Conservation (phyloP, 2,113 vertebrate genomes). For the Perognathus longimembris region DNA sequence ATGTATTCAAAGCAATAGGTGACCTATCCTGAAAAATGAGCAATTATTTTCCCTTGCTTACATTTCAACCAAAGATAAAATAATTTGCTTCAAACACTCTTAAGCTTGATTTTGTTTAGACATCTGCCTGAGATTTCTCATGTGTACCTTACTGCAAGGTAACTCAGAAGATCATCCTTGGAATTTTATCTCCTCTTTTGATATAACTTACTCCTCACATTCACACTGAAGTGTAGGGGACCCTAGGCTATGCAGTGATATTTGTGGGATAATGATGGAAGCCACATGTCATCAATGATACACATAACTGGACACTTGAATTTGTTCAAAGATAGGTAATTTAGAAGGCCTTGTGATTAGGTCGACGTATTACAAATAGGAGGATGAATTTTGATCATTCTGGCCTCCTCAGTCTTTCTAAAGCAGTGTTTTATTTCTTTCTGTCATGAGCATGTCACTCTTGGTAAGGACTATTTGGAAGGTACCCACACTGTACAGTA, state of each 20-base stretch:
- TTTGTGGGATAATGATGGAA: background rate
- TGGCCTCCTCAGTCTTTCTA: background rate
- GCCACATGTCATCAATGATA: background rate
- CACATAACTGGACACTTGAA: background rate
- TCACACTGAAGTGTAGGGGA: background rate
- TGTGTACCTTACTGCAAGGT: background rate
- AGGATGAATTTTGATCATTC: background rate
- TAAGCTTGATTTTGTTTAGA: slow-evolving; percentile 43
- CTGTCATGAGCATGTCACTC: background rate
- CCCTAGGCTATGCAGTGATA: no score
- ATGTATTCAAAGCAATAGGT: background rate
- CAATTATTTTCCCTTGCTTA: background rate
- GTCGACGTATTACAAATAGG: background rate
- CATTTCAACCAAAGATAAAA: slow-evolving; percentile 40
- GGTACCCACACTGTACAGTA: background rate
- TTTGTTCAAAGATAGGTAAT: background rate
- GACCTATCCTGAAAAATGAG: no score
- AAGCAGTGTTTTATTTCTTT: background rate
- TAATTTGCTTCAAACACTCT: background rate
- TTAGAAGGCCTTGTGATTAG: background rate
- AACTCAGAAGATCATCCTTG: slow-evolving; percentile 5
- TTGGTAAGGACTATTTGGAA: background rate
- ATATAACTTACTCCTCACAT: background rate
- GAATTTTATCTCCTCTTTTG: background rate
- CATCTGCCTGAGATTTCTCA: background rate